Conservation (phyloP, 2,797 vertebrate genomes). For the Spondyliosoma cantharus region DNA sequence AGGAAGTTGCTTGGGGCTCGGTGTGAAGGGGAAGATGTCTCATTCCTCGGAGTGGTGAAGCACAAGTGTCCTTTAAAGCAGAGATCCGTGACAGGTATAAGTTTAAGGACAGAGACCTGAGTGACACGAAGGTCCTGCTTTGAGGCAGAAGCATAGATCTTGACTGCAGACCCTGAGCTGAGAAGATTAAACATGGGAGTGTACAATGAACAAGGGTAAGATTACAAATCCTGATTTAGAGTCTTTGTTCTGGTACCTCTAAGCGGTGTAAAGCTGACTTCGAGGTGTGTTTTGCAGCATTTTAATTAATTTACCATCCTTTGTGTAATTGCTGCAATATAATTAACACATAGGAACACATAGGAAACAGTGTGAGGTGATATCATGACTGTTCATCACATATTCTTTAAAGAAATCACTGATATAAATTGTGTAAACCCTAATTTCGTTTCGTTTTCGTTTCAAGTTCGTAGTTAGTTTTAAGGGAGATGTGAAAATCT, state of each 20-base stretch:
- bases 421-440: not conserved
- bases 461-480: not conserved
- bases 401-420: not conserved
- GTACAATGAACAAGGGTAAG: slow-evolving; percentile 74
- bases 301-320: not conserved
- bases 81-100: slow-evolving; percentile 20
- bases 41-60: slow-evolving; percentile 21
- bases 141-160: slow-evolving; percentile 19
- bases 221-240: not conserved
- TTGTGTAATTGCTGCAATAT: not conserved
- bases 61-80: slow-evolving; percentile 20
- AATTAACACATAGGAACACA: not conserved
- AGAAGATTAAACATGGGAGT: slow-evolving; percentile 64
- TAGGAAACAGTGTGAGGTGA: not conserved
- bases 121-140: slow-evolving; percentile 30
- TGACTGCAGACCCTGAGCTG: slow-evolving; percentile 19
- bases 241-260: slow-evolving; percentile 1
- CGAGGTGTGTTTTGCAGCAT: not conserved
- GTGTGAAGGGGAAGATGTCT: slow-evolving; percentile 23
- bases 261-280: not conserved
- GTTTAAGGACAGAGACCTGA: slow-evolving; percentile 29
- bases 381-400: not conserved
- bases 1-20: slow-evolving; percentile 2
- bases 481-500: not conserved
- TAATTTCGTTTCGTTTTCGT: too few species aligned